Conservation (phyloP, 2,797 vertebrate species). For the Balearica regulorum region DNA sequence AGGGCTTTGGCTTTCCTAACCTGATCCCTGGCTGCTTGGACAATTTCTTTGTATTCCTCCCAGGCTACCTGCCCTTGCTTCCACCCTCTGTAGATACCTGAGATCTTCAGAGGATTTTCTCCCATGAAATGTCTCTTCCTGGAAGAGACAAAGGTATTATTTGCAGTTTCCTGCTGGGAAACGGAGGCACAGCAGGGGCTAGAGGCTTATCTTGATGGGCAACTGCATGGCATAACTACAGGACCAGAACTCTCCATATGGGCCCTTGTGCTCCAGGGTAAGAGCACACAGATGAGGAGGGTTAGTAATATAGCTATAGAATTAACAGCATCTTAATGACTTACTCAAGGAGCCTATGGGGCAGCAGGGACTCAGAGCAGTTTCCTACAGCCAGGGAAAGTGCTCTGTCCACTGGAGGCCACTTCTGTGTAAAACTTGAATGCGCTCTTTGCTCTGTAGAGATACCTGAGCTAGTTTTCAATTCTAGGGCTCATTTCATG, state of each 20-base stretch:
- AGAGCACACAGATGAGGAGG: neutral
- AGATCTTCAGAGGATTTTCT: neutral
- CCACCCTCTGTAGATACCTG: neutral
- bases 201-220: neutral
- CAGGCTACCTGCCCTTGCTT: too few species aligned
- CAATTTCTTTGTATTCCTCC: too few species aligned
- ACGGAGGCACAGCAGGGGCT: neutral
- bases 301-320: neutral
- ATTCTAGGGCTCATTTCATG: neutral
- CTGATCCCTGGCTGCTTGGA: too few species aligned
- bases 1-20: too few species aligned
- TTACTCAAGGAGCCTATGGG: neutral
- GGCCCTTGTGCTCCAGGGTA: neutral
- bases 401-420: neutral
- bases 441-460: neutral
- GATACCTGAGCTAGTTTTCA: neutral
- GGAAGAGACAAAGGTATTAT: neutral
- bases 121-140: neutral
- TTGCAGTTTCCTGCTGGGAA: neutral
- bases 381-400: neutral
- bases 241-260: neutral
- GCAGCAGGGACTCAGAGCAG: neutral
- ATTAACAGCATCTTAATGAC: neutral
- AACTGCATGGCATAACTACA: neutral
- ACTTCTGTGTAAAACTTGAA: neutral